Base-by-base conservation (phyloP, 2,888 invertebrate species). In the Lypha dubia region DNA sequence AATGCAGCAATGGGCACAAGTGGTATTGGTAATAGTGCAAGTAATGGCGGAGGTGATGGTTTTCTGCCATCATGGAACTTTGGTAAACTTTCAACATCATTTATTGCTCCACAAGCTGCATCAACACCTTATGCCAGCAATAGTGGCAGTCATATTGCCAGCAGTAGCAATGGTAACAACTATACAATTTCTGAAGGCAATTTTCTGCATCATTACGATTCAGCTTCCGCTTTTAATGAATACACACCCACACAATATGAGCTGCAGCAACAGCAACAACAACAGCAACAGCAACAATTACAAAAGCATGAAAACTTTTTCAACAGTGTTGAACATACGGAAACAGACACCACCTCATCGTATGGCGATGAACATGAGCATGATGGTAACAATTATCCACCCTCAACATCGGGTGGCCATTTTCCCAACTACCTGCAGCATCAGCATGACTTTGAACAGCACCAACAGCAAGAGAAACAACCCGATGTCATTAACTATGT, bases 401-500 rank as follows among this genome's bases (percentile, higher is more conserved):
- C 79, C 32, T 51, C 80, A 4, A 75, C 74, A 5, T 24, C 85
- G 13, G 58, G 73, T 35, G 44, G 22, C 49, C 79, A 79, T 5
- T 79, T 71, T 56, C 32, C 65, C n/a, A 56, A 75, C 44, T 76
- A 46, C 44, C 51, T 51, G 32, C 80, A 80, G 22, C 65, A 79
- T 38, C 6, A n/a, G n/a, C 28, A 35, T 56, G 63, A 73, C 4
- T 80, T 62, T 32, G 77, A 79, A 38, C 85, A 76, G 76, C 88
- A 79, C 5, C 46, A 80, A 32, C 81, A 75, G 81, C 87, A 67
- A 53, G 87, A 88, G n/a, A 93, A 94, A 83, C 94, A 94, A 83
- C 91, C 93, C 53, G 94, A 94, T 83, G 93, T 94, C 73, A 93
- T 94, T 85, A 93, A 93, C 88, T 94, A 94, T n/a, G 94, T 94